Base-by-base conservation (phyloP, 1,140 invertebrate species). In the Meloidogyne floridensis region DNA sequence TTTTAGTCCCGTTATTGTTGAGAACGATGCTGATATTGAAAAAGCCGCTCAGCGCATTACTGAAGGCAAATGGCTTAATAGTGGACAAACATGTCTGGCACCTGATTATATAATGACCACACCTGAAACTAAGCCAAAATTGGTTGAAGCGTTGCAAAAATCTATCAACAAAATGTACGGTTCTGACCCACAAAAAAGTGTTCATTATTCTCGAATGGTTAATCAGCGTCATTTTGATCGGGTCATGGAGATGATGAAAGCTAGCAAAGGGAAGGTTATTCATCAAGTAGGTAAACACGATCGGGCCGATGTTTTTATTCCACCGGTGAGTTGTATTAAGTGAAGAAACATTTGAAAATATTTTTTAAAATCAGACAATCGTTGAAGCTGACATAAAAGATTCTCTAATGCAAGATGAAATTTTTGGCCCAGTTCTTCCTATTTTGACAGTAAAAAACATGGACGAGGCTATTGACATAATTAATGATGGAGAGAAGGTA, bases 21-120 rank as follows among this genome's bases (percentile, higher is more conserved):
- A 88, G 54, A 47, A 87, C 43, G 89, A 90, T 77, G 83, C 82
- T 69, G 89, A 90, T 75, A 71, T 93, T 10, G 85, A 86, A 7
- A 85, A 90, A 11, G 90, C 91, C 6, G 91, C 90, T 5, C 90
- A 88, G 70, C 92, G 98, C 72, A 91, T 99, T n/a, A 87, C 97
- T 3, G 99, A 97, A 97, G 97, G 96, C 0, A 99, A 99, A 92
- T 93, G 93, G 77, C 93, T 95, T 59, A 99, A 99, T 91, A 92
- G 93, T 70, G 98, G 98, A 3, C 97, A 99, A 91, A 98, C 96
- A 0, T 99, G 98, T 90, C 94, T 99, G 82, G 95, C 96, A 3
- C 97, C 97, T 0, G 98, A 99, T 91, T 99, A 98, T 90, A 87
- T 99, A 53, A 91, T 99, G 15, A 98, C 96, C 90, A 93, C 93